Evolutionary conservation across 2,888 invertebrate species (phyloP), one percentile per base, ranked within the genome.

Genomic region (Bombylius discolor): DNA sequence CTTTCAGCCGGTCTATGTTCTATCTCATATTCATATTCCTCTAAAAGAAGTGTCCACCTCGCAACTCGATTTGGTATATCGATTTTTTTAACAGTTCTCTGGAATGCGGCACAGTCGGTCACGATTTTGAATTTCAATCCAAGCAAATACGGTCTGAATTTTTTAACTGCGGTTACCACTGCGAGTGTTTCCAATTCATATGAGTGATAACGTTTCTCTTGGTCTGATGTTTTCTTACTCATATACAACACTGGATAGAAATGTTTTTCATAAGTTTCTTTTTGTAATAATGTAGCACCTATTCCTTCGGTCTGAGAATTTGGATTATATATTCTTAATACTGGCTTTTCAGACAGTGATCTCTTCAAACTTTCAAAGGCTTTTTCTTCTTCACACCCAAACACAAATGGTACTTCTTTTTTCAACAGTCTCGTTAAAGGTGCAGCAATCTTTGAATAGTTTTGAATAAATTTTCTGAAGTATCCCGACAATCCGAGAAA

Each of bases 401-500:
- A 50, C 12, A 14, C 33, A 36, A 50, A 50, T 33, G 12, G 23
- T 50, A 12, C 36, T 5, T 50, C 36, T 14, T 50, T 50, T 50
- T 36, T 33, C n/a, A 50, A n/a, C n/a, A 50, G 36, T 34, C 13
- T 12, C 14, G 34, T 50, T 36, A 50, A 14, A 5, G 50, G 50
- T 33, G 34, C 34, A n/a, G 34, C 36, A 32, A 50, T 12, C 9
- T 13, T n/a, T 31, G 44, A 13, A 51, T 42, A 51, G 6, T n/a
- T n/a, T n/a, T 5, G n/a, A 32, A 55, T 34, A 47, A 55, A 55
- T 51, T 47, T 48, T 34, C 61, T 49, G 48, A 61, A 55, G 61
- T 63, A 63, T 11, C 62, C 60, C 4, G 62, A 36, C 36, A 64
- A 51, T 32, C 62, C 62, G 5, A 51, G n/a, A 42, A 51, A 51